These are phyloP conservation scores for Odocoileus virginianus DNA, from an alignment of 2,113 vertebrate species.

Conservation along the genomic window DNA sequence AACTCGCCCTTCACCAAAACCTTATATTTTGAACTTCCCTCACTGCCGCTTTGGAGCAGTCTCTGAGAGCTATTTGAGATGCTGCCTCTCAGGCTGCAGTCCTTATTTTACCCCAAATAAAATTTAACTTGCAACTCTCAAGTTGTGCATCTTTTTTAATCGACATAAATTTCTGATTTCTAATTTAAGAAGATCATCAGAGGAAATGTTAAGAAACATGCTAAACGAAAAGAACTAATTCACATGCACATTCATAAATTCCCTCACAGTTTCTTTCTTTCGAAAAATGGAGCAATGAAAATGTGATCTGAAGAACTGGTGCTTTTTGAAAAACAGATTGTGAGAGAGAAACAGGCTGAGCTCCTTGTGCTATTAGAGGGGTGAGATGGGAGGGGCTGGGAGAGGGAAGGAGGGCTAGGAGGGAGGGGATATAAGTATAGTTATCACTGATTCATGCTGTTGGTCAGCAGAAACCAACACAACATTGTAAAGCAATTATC, in stretches of 20 bases:
- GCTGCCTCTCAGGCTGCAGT: neutral
- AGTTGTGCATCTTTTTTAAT: neutral
- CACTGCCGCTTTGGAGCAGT: neutral
- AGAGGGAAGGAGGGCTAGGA: neutral
- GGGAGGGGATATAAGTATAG: neutral
- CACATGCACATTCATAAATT: neutral
- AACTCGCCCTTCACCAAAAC: neutral
- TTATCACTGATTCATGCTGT: neutral
- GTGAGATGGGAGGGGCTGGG: neutral
- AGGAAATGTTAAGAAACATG: neutral
- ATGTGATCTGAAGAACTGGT: neutral
- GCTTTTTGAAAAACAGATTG: neutral
- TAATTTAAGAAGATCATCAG: neutral
- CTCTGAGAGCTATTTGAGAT: neutral
- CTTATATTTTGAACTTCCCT: neutral
- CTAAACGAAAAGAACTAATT: neutral
- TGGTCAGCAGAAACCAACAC: neutral
- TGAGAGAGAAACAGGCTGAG: neutral
- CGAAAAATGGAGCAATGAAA: neutral
- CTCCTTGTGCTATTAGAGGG: neutral
- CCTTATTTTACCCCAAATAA: neutral
- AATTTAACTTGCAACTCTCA: neutral
- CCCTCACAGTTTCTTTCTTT: neutral
- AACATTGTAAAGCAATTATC: neutral
- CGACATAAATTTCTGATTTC: neutral